phyloP scores from a whole-genome alignment of 2,888 invertebrate species.

The Drepana falcataria region DNA sequence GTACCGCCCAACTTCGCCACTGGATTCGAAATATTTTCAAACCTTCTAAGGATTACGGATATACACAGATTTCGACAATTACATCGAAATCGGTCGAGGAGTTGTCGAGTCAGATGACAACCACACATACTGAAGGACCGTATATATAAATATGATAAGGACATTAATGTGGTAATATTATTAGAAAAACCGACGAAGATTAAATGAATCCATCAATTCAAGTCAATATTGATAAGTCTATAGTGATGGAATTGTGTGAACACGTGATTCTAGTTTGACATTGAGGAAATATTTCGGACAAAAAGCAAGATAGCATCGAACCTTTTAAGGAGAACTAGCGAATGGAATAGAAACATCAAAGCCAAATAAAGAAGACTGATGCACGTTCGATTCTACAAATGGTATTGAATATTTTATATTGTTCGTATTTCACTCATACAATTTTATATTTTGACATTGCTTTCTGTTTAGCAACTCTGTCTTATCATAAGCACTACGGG shows the following conservation, averaged over 20 bases:
- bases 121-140: too few relatives aligned
- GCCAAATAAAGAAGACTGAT: background rate
- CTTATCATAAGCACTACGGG: too few relatives aligned
- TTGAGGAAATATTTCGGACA: conserved; percentile 1
- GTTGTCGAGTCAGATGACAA: too few relatives aligned
- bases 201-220: background rate
- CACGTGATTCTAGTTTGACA: conserved; percentile 1
- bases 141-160: too few relatives aligned
- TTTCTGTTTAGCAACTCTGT: background rate
- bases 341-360: conserved; percentile 1
- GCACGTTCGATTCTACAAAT: background rate
- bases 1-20: too few relatives aligned
- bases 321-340: background rate
- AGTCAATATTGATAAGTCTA: background rate
- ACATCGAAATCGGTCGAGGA: too few relatives aligned
- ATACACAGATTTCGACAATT: too few relatives aligned
- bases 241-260: background rate
- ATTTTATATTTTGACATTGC: background rate
- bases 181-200: background rate
- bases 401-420: background rate
- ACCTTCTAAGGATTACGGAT: too few relatives aligned
- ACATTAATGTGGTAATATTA: too few relatives aligned
- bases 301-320: background rate
- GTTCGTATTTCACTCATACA: background rate
- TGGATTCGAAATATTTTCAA: too few relatives aligned